Evolutionary conservation across 2,888 invertebrate species (phyloP).

Genomic region (Trichacis sp.): DNA sequence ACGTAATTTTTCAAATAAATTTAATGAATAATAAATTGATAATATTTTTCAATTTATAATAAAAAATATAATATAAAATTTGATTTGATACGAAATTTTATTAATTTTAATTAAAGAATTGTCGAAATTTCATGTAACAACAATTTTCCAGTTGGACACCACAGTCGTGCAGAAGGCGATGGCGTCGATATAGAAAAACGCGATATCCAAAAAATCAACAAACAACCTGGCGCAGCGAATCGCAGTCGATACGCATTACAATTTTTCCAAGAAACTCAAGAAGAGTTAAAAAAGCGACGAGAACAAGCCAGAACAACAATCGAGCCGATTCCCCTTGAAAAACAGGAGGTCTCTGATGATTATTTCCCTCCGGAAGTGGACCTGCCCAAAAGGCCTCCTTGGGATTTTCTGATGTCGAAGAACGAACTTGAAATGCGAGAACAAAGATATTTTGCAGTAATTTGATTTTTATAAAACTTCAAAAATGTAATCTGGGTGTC

Average conservation of each 20-base stretch:
- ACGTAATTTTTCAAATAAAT: too few relatives aligned
- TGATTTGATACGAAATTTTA: too few relatives aligned
- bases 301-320: conserved; percentile 75
- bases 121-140: too few relatives aligned
- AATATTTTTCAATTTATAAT: too few relatives aligned
- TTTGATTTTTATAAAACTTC: conserved; percentile 39
- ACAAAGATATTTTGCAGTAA: conserved; percentile 84
- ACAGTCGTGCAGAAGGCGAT: conserved; percentile 56
- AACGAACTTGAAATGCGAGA: conserved; percentile 83
- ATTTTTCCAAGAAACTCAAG: conserved; percentile 84
- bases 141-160: too few relatives aligned
- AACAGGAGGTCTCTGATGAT: conserved; percentile 78
- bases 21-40: too few relatives aligned
- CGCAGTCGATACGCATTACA: conserved; percentile 83
- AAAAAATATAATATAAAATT: too few relatives aligned
- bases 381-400: conserved; percentile 88
- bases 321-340: conserved; percentile 72
- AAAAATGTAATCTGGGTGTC: too few relatives aligned
- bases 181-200: conserved; percentile 56
- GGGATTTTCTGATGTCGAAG: conserved; percentile 83
- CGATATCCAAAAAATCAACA: conserved; percentile 74
- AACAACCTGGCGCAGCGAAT: conserved; percentile 72
- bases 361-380: conserved; percentile 79
- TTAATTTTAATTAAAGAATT: too few relatives aligned
- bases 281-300: conserved; percentile 78